Conservation (phyloP, 2,888 invertebrate species). For the Euplexia lucipara region DNA sequence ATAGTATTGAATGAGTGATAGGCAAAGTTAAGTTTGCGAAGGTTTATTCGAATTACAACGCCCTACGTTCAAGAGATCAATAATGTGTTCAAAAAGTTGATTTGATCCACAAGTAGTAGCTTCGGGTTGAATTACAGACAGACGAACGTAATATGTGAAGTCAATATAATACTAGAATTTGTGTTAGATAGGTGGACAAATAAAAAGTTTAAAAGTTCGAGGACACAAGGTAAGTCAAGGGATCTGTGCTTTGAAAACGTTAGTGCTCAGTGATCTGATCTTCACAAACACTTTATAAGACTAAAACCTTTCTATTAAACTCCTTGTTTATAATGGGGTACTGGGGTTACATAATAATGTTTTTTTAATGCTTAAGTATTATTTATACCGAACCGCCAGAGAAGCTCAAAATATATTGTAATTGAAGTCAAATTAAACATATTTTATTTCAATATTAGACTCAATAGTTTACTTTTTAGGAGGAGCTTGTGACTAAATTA, state of each 20-base stretch:
- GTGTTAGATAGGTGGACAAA: constrained; percentile 1
- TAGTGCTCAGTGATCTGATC: not conserved
- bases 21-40: constrained; percentile 50
- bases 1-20: constrained; percentile 31
- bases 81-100: constrained; percentile 82
- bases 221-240: not conserved
- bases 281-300: too few species aligned
- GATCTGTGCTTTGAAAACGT: not conserved
- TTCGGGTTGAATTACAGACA: constrained; percentile 58
- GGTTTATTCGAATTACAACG: constrained; percentile 81
- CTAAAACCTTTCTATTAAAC: too few species aligned
- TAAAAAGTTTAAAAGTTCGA: not conserved
- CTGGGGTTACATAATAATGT: too few species aligned
- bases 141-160: constrained; percentile 42
- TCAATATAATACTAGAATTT: constrained; percentile 43
- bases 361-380: too few species aligned
- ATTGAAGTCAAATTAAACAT: too few species aligned
- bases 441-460: too few species aligned
- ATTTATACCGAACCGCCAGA: too few species aligned
- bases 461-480: too few species aligned
- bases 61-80: constrained; percentile 77
- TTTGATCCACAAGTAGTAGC: constrained; percentile 76
- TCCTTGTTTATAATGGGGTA: too few species aligned
- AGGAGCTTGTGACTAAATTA: too few species aligned
- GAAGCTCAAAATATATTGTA: too few species aligned